Base-by-base conservation (phyloP, 2,113 vertebrate species). In the Ciconia stormi region DNA sequence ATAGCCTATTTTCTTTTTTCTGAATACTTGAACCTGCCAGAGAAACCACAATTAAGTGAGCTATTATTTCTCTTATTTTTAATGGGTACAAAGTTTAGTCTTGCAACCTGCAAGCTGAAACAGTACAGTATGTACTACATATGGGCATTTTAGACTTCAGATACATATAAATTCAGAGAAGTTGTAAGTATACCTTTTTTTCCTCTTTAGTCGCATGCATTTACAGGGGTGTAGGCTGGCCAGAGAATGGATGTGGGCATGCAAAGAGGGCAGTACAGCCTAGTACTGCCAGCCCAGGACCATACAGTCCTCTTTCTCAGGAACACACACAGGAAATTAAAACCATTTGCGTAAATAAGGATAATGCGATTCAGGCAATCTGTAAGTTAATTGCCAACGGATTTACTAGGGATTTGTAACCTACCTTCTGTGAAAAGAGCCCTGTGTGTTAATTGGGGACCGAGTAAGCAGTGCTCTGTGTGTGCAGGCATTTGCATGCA, bases 401-500 rank as follows among this genome's bases (percentile, higher is more conserved):
- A 82, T 74, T 94, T 93, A 44, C 30, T 5, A 2, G 27, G 67
- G 87, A 90, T 95, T 93, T 96, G 95, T 93, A 93, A 83, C 32
- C 71, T 70, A 44, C 58, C 62, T 88, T 34, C 32, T 20, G 26
- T 58, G 82, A 92, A 86, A 82, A 55, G 67, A 72, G 49, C 71
- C 22, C 87, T 42, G 27, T 66, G 62, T 65, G 32, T 16, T 69
- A 50, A 26, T 0, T 30, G 38, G 74, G 56, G 32, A 11, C 36
- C 0, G 0, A 40, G 36, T 9, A 22, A n/a, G 47, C 29, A 22
- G 74, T 0, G 1, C 27, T 3, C 2, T 8, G 53, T 12, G 34
- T 3, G 1, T 20, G 49, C 32, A 16, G 29, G 42, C 16, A 4
- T 52, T 49, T 11, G 17, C 23, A 25, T 0, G 0, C 0, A 0